Conservation (phyloP, 2,797 vertebrate genomes). For the Staurois parvus region DNA sequence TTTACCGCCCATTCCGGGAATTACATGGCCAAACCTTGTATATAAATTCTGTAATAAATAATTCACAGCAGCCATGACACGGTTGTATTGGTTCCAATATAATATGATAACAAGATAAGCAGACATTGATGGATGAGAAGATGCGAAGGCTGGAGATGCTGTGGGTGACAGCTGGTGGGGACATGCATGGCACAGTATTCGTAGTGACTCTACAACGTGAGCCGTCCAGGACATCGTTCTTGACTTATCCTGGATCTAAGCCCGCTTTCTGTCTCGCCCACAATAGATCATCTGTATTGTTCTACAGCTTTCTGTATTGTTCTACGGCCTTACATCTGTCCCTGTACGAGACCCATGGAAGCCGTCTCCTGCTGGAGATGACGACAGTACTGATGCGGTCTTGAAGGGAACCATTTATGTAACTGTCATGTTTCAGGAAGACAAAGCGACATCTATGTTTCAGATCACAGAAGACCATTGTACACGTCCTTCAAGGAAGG, state of each 20-base stretch:
- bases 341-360: conserved; percentile 1
- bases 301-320: background rate
- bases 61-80: background rate
- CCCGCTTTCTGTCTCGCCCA: background rate
- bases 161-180: conserved; percentile 6
- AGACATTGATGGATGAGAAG: background rate
- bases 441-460: background rate
- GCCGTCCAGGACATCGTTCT: background rate
- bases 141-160: background rate
- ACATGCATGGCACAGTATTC: conserved; percentile 1
- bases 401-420: conserved; percentile 10
- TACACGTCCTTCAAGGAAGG: background rate
- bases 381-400: background rate
- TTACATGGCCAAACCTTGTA: no score
- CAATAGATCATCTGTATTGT: background rate
- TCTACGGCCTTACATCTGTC: conserved; percentile 1
- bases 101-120: background rate
- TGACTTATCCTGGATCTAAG: background rate
- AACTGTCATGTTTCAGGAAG: conserved; percentile 3
- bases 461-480: background rate
- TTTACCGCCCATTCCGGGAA: no score
- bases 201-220: background rate
- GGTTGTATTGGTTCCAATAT: background rate
- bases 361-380: no score
- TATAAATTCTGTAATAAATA: no score